These are phyloP conservation scores for Achroia grisella DNA, from an alignment of 1,140 invertebrate species.

Conservation along the genomic window DNA sequence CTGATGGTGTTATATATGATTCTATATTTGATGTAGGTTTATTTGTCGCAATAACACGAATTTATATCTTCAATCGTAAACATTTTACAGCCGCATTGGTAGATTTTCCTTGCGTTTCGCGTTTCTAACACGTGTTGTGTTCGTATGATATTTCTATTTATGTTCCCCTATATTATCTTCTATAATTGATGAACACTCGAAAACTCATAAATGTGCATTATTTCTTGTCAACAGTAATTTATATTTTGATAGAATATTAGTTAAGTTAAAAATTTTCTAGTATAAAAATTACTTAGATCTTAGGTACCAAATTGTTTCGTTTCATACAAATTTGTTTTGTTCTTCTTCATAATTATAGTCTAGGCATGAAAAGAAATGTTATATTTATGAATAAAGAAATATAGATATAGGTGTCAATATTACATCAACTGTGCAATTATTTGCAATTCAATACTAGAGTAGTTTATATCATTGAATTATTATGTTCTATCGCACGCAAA, in stretches of 20 bases:
- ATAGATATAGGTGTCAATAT: no score
- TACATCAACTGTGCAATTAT: no score
- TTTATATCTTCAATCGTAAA: constrained; percentile 50
- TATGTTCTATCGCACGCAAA: neutral
- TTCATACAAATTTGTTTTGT: no score
- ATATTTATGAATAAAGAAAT: no score
- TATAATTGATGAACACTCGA: constrained; percentile 15
- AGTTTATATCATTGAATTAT: no score
- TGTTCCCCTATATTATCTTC: constrained; percentile 14
- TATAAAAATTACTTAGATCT: no score
- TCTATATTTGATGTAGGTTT: constrained; percentile 18
- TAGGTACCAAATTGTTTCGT: no score
- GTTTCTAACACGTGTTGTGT: constrained; percentile 21
- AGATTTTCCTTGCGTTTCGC: constrained; percentile 20
- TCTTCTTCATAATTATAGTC: no score
- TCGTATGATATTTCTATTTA: constrained; percentile 26
- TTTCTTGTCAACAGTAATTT: neutral
- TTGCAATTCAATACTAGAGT: no score
- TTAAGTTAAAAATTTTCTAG: no score
- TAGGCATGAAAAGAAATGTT: no score
- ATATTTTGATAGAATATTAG: neutral
- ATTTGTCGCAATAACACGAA: constrained; percentile 40
- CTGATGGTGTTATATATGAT: neutral
- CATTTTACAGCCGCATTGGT: constrained; percentile 35
- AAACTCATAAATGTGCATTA: constrained; percentile 8